Conservation (phyloP, 2,113 vertebrate species). For the Petroica traversi region DNA sequence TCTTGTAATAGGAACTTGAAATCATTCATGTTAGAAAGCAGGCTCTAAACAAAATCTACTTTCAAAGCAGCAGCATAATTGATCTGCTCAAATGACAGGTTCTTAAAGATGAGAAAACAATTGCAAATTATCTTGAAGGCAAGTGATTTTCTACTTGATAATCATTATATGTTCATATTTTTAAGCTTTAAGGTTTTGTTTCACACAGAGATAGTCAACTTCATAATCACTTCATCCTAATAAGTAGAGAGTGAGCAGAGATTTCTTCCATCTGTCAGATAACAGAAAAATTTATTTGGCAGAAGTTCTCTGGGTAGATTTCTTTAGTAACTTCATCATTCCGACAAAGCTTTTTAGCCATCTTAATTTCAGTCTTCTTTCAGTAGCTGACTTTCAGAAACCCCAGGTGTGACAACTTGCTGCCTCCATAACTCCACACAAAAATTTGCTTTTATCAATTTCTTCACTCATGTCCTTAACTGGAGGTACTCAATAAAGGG, state of each 20-base stretch:
- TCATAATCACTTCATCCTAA: neutral
- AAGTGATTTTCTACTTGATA: neutral
- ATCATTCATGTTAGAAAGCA: neutral
- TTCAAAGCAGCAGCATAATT: neutral
- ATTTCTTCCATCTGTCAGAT: neutral
- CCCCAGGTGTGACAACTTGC: neutral
- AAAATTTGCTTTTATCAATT: neutral
- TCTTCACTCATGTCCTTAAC: neutral
- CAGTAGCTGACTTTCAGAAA: neutral
- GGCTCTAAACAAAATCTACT: neutral
- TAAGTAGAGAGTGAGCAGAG: neutral
- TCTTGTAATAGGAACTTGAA: neutral
- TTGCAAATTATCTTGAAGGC: neutral
- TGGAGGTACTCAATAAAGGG: neutral
- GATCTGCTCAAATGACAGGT: neutral
- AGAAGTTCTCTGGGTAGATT: neutral
- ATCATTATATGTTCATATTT: neutral
- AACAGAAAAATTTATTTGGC: neutral
- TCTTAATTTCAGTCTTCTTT: neutral
- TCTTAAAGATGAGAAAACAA: neutral
- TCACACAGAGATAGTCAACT: neutral
- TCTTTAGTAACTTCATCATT: neutral
- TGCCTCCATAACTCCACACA: neutral
- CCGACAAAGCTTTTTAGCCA: neutral
- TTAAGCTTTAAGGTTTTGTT: neutral